These are phyloP conservation scores for Decapterus maruadsi DNA, from an alignment of 2,797 vertebrate species.

Conservation along the genomic window DNA sequence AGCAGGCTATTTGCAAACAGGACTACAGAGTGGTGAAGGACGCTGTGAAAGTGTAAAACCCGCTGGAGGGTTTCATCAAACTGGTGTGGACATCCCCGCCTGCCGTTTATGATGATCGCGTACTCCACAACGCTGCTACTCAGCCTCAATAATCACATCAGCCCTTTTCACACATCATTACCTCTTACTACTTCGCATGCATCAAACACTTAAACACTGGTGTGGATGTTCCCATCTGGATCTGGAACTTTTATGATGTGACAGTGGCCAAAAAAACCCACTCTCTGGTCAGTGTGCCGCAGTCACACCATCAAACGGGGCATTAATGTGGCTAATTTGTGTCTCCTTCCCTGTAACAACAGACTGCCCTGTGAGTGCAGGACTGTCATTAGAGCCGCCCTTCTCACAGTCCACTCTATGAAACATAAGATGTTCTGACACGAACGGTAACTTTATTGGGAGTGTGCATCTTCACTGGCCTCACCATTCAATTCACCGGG, in stretches of 20 bases:
- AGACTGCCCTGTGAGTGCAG: conserved; percentile 11
- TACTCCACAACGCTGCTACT: conserved; percentile 24
- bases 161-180: conserved; percentile 46
- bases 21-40: background rate
- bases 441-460: background rate
- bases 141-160: conserved; percentile 42
- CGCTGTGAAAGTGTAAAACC: conserved; percentile 1
- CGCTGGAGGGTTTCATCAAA: conserved; percentile 5
- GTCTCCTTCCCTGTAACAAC: conserved; percentile 19
- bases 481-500: too few relatives aligned
- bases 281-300: conserved; percentile 25
- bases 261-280: conserved; percentile 22
- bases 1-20: background rate
- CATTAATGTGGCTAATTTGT: conserved; percentile 30
- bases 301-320: conserved; percentile 6
- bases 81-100: conserved; percentile 11
- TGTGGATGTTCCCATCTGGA: conserved; percentile 26
- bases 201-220: conserved; percentile 27
- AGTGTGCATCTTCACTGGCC: too few relatives aligned
- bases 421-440: conserved; percentile 1
- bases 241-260: conserved; percentile 31
- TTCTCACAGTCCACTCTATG: background rate
- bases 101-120: conserved; percentile 35
- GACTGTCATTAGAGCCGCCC: conserved; percentile 4
- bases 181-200: conserved; percentile 21